Conservation (phyloP, 2,888 invertebrate genomes). For the Temnothorax unifasciatus region DNA sequence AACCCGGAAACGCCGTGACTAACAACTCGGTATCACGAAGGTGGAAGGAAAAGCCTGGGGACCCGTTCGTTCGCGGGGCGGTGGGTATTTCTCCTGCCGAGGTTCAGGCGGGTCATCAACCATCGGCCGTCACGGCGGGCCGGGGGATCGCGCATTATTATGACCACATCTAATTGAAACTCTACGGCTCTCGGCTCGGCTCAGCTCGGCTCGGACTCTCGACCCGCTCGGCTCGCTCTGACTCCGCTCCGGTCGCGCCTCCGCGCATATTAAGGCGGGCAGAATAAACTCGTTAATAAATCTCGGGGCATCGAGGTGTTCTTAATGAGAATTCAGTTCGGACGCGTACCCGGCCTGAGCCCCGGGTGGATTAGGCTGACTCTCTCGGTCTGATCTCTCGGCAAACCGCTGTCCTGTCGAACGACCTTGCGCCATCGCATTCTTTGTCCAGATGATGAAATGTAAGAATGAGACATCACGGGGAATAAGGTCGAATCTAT, state of each 20-base stretch:
- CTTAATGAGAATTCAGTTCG: constrained; percentile 49
- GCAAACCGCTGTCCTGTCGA: background rate
- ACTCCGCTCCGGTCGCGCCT: constrained; percentile 38
- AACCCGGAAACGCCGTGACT: constrained; percentile 81
- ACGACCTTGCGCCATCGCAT: constrained; percentile 35
- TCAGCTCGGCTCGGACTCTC: background rate
- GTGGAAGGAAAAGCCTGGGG: constrained; percentile 74
- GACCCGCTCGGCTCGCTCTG: constrained; percentile 50
- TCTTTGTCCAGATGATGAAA: constrained; percentile 32
- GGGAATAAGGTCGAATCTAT: background rate
- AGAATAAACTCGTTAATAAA: constrained; percentile 61
- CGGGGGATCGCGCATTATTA: constrained; percentile 75
- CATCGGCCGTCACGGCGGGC: constrained; percentile 70
- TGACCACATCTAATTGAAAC: constrained; percentile 82
- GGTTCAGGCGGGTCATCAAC: constrained; percentile 79
- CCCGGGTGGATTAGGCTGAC: constrained; percentile 15
- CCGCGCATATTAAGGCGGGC: constrained; percentile 42
- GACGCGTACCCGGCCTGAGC: background rate
- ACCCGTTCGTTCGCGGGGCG: constrained; percentile 71
- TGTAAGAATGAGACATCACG: background rate
- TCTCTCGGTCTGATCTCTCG: constrained; percentile 9
- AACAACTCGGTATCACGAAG: constrained; percentile 82
- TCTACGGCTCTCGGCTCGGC: constrained; percentile 68
- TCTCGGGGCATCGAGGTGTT: constrained; percentile 49
- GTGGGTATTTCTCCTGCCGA: constrained; percentile 68